Percentiles rank a stretch among this genome's conserved stretches.
phyloP scores from a whole-genome alignment of 2,797 vertebrate genomes.

The Erithacus rubecula region DNA sequence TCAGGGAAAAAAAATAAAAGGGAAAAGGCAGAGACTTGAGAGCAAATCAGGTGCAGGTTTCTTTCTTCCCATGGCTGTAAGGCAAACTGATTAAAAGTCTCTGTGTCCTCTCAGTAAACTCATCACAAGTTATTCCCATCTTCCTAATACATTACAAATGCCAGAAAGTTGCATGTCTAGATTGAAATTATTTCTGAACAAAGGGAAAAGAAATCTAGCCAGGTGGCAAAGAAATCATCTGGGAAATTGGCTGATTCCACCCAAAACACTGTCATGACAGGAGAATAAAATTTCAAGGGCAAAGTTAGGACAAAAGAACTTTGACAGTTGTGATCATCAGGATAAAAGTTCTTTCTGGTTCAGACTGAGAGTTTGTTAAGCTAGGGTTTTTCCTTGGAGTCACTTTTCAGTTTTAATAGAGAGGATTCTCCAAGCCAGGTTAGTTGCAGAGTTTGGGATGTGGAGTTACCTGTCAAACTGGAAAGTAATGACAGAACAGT shows the following conservation, averaged over 20 bases:
- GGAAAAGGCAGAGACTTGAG: background rate
- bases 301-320: background rate
- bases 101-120: background rate
- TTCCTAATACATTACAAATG: background rate
- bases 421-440: background rate
- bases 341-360: background rate
- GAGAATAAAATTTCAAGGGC: background rate
- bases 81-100: constrained; percentile 13
- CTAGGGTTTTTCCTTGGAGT: background rate
- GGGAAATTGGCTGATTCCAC: background rate
- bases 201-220: background rate
- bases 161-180: background rate
- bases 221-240: background rate
- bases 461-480: background rate
- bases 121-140: background rate
- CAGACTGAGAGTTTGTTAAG: background rate
- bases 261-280: background rate
- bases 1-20: background rate
- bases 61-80: background rate
- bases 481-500: background rate
- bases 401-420: background rate
- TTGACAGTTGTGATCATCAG: background rate
- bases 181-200: background rate
- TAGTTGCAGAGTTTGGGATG: background rate
- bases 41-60: background rate